A percentile compares a stretch with the other conserved stretches of the same genome.
These are phyloP conservation scores for Stigmatopora argus DNA, from an alignment of 2,113 vertebrate genomes.

Conservation along the genomic window DNA sequence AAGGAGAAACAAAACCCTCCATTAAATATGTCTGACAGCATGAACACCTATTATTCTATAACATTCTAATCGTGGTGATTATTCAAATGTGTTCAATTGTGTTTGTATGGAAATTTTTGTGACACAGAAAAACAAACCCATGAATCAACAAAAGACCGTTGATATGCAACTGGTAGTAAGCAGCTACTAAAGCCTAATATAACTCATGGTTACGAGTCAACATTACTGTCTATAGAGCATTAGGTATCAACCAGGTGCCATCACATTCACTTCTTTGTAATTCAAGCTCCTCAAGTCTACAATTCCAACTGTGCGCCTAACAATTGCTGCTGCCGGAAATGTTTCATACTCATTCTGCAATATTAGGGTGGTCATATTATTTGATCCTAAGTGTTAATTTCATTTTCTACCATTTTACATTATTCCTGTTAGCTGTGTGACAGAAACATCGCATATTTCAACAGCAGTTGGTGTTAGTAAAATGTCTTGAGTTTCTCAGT, in stretches of 20 bases:
- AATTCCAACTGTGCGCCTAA: constrained; percentile 49
- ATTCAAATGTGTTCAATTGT: constrained; percentile 40
- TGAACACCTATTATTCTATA: constrained; percentile 33
- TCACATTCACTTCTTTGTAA: constrained; percentile 65
- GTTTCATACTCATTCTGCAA: background rate
- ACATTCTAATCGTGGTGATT: constrained; percentile 49
- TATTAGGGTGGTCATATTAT: background rate
- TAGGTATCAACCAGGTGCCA: constrained; percentile 70
- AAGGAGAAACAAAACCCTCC: constrained; percentile 35
- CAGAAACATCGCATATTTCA: background rate
- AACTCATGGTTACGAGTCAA: constrained; percentile 77
- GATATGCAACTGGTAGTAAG: constrained; percentile 73
- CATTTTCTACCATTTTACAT: background rate
- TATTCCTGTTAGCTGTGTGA: background rate
- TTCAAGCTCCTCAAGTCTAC: constrained; percentile 50
- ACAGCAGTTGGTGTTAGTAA: background rate
- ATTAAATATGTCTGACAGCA: constrained; percentile 32
- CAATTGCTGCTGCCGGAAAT: constrained; percentile 43
- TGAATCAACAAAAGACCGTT: constrained; percentile 71
- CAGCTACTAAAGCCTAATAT: constrained; percentile 72
- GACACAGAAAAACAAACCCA: constrained; percentile 73
- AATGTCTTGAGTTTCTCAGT: background rate
- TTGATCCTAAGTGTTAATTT: background rate
- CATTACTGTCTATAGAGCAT: constrained; percentile 57
- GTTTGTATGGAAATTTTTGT: constrained; percentile 53